Percentiles rank a stretch among this genome's conserved stretches.
phyloP scores from a whole-genome alignment of 2,888 invertebrate species.

The Drosophila tanythrix region DNA sequence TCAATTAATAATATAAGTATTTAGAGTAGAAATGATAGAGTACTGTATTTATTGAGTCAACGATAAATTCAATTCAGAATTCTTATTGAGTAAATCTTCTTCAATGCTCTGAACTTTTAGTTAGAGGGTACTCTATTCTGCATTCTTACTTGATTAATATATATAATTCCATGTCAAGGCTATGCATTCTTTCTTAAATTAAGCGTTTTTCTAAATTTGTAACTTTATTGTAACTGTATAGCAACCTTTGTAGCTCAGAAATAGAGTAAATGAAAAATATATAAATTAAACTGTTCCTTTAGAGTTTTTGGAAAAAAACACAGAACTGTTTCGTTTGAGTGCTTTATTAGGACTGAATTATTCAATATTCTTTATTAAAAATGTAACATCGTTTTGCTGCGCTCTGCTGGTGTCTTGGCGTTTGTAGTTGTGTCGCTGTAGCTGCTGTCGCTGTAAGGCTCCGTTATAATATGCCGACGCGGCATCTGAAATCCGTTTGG shows the following conservation, averaged over 20 bases:
- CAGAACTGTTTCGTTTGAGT: too few relatives aligned
- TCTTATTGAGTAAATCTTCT: background rate
- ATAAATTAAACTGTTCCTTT: too few relatives aligned
- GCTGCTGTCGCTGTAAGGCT: too few relatives aligned
- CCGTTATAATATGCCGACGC: too few relatives aligned
- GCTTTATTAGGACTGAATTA: too few relatives aligned
- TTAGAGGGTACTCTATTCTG: background rate
- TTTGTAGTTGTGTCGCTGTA: too few relatives aligned
- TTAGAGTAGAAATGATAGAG: background rate
- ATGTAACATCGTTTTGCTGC: too few relatives aligned
- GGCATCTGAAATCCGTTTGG: too few relatives aligned
- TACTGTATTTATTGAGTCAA: background rate
- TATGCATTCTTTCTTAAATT: conserved; percentile 9
- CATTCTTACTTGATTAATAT: background rate
- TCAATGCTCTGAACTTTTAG: background rate
- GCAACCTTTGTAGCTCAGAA: background rate
- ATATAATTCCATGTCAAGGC: background rate
- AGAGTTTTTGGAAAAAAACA: too few relatives aligned
- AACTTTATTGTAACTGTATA: background rate
- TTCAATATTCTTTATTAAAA: too few relatives aligned
- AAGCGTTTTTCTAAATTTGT: background rate
- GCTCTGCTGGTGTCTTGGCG: too few relatives aligned
- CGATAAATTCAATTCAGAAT: background rate
- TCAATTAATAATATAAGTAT: background rate
- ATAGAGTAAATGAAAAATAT: background rate